phyloP scores from a whole-genome alignment of 2,888 invertebrate species.

The Matsumyia berberina region DNA sequence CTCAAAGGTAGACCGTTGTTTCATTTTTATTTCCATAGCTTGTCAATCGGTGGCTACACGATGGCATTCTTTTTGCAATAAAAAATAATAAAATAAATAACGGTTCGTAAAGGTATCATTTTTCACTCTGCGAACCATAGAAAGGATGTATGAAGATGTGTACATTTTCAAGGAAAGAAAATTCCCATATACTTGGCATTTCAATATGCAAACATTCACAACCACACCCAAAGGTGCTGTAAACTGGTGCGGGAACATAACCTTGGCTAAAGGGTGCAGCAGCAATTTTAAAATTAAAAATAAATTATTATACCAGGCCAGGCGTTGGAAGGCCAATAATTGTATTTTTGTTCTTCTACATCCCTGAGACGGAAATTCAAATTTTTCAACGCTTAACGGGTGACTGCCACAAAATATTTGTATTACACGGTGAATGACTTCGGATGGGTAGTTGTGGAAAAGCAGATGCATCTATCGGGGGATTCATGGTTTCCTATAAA shows the following conservation, averaged over 20 bases:
- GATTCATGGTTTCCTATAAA: constrained; percentile 17
- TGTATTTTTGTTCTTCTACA: not conserved
- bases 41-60: constrained; percentile 14
- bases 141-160: not conserved
- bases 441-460: constrained; percentile 4
- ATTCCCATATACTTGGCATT: constrained; percentile 19
- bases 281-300: constrained; percentile 23
- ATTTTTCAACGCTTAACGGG: not conserved
- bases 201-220: constrained; percentile 13
- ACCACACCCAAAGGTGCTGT: constrained; percentile 37
- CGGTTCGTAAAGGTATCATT: constrained; percentile 23
- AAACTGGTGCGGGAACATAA: constrained; percentile 1
- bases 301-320: constrained; percentile 8
- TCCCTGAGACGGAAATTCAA: constrained; percentile 6
- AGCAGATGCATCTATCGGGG: constrained; percentile 23
- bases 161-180: constrained; percentile 10
- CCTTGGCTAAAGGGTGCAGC: constrained; percentile 52
- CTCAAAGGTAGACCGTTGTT: constrained; percentile 3
- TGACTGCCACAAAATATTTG: not conserved
- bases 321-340: not conserved
- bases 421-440: not conserved
- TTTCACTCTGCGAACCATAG: constrained; percentile 4
- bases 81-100: constrained; percentile 1
- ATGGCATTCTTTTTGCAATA: not conserved
- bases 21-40: not conserved